Evolutionary conservation across 2,888 invertebrate genomes (phyloP).

Genomic region (Dolichopus griseipennis): DNA sequence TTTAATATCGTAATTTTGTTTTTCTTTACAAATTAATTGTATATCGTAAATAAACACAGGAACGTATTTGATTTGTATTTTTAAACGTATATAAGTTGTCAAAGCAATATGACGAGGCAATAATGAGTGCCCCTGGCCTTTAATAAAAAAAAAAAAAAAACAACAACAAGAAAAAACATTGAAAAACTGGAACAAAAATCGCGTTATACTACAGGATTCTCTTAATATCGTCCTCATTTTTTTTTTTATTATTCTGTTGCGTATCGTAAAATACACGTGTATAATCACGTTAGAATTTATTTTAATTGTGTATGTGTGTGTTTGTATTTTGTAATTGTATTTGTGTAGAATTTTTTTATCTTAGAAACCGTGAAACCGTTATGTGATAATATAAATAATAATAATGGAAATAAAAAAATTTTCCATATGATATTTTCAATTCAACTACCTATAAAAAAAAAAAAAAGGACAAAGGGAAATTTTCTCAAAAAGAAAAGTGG

Average conservation of each 20-base stretch:
- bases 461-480: background rate
- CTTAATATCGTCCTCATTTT: background rate
- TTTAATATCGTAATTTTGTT: background rate
- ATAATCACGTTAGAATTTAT: background rate
- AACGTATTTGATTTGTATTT: too few species aligned
- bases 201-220: background rate
- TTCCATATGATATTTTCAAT: background rate
- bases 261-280: slow-evolving; percentile 6
- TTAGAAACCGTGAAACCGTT: background rate
- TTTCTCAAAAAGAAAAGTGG: background rate
- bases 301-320: background rate
- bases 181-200: too few species aligned
- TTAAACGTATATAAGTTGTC: too few species aligned
- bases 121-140: slow-evolving; percentile 6
- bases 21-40: background rate
- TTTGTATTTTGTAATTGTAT: background rate
- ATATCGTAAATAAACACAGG: background rate
- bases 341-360: background rate
- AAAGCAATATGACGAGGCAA: too few species aligned
- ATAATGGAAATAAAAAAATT: background rate
- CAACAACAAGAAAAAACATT: too few species aligned
- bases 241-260: background rate
- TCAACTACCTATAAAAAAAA: too few species aligned
- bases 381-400: background rate
- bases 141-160: background rate